phyloP scores from a whole-genome alignment of 1,140 invertebrate species.

The Latrodectus geometricus region DNA sequence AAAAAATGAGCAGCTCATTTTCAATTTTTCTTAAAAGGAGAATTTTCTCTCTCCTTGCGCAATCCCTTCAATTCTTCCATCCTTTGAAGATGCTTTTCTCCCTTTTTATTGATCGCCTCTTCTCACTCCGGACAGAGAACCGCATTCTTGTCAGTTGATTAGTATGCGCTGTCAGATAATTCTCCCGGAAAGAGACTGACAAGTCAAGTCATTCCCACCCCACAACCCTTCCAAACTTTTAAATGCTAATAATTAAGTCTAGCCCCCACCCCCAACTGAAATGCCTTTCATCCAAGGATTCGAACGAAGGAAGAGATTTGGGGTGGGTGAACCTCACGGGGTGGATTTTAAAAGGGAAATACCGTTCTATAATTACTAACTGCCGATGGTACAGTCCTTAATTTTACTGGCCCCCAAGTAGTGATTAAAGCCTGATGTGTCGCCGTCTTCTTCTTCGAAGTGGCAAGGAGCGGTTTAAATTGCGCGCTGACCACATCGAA shows the following conservation, averaged over 20 bases:
- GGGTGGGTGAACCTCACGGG: neutral
- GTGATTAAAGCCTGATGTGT: slow-evolving; percentile 30
- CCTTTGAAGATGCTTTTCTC: neutral
- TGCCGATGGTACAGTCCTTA: slow-evolving; percentile 17
- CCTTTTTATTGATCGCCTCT: neutral
- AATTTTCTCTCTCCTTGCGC: neutral
- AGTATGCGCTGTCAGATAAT: slow-evolving; percentile 34
- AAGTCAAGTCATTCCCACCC: slow-evolving; percentile 10
- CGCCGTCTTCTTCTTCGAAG: neutral
- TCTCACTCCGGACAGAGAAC: neutral
- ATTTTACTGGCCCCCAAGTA: slow-evolving; percentile 4
- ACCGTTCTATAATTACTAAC: slow-evolving; percentile 6
- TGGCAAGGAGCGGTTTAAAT: neutral
- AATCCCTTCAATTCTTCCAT: neutral
- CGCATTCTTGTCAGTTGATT: slow-evolving; percentile 45
- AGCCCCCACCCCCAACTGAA: neutral
- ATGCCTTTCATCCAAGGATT: neutral
- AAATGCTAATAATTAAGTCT: slow-evolving; percentile 48
- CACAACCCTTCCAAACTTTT: neutral
- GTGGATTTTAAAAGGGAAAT: slow-evolving; percentile 26
- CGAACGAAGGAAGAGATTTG: neutral
- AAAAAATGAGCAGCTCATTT: slow-evolving; percentile 15
- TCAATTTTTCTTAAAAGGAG: slow-evolving; percentile 17
- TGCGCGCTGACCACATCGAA: slow-evolving; percentile 9
- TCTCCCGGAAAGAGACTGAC: slow-evolving; percentile 26